Evolutionary conservation across 2,888 invertebrate species (phyloP), one percentile per base, ranked within the genome.

Genomic region (Chrysodeixis includens): DNA sequence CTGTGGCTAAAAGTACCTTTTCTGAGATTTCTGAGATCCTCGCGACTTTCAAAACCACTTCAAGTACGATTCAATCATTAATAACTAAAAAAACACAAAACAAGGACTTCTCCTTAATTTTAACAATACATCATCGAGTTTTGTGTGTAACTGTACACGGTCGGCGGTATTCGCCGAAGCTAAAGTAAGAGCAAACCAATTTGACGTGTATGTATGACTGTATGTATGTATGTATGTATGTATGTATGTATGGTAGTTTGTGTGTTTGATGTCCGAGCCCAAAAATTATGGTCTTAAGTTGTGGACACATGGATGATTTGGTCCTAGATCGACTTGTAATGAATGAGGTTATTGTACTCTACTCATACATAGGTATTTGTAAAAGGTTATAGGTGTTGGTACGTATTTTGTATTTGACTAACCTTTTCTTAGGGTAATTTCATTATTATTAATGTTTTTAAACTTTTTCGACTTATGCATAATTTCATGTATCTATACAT

Each of bases 141-240:
- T 72, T 71, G 64, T 30, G 0, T 44, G n/a, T 69, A 77, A 83
- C 70, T 78, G 88, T 92, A 90, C 90, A 4, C 78, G 61, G 85
- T 82, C 71, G 83, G 86, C 76, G 79, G 77, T 78, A 82, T 92
- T 92, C 91, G 81, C 77, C 86, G 91, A 90, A 92, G 85, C 85
- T 86, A 84, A 91, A 87, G 88, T 83, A 86, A 86, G 82, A 86
- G 75, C 86, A 88, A 89, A 89, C 83, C 84, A 85, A 90, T 90
- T 88, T 85, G 84, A 63, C 66, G 61, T 83, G 79, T 79, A 72
- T 87, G 84, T 91, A 89, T 90, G 78, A 83, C 84, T 86, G 83
- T 77, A 26, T 26, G 26, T 26, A 26, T 26, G 26, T 26, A 26
- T n/a, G n/a, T n/a, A n/a, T n/a, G n/a, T n/a, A n/a, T n/a, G n/a